phyloP scores from a whole-genome alignment of 2,113 vertebrate genomes.

The Ptilonorhynchus violaceus region DNA sequence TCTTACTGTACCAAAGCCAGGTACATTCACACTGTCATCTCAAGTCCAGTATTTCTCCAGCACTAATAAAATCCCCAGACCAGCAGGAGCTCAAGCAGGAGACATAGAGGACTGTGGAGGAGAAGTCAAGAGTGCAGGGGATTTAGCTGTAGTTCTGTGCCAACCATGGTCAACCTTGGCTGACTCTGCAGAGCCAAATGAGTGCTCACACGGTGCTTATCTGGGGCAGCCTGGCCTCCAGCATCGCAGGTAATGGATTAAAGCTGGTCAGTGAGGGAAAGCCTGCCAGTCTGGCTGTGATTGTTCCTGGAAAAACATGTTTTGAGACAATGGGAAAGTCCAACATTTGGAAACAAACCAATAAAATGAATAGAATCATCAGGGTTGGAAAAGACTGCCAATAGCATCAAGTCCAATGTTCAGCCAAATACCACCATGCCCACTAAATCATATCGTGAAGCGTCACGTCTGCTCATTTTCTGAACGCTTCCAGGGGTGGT shows the following conservation, averaged over 20 bases:
- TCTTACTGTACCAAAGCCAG: background rate
- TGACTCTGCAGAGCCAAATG: background rate
- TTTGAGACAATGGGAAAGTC: background rate
- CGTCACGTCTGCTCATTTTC: background rate
- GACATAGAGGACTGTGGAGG: accelerated
- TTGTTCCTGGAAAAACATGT: background rate
- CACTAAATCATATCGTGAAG: background rate
- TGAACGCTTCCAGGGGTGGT: background rate
- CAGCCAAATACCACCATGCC: background rate
- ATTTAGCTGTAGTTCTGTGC: background rate
- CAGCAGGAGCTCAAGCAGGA: background rate
- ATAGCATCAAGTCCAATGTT: background rate
- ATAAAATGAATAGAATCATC: background rate
- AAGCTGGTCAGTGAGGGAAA: background rate
- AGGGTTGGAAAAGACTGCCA: accelerated
- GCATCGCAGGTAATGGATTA: background rate
- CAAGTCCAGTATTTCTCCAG: background rate
- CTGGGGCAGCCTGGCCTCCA: background rate
- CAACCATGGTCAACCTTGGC: background rate
- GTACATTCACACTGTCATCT: accelerated
- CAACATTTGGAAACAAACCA: background rate
- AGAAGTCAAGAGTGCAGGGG: background rate
- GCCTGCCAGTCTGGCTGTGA: background rate
- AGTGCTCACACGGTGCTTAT: accelerated
- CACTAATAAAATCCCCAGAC: background rate